These are phyloP conservation scores for Pachyramphus minor DNA, from an alignment of 2,113 vertebrate genomes.

Conservation along the genomic window DNA sequence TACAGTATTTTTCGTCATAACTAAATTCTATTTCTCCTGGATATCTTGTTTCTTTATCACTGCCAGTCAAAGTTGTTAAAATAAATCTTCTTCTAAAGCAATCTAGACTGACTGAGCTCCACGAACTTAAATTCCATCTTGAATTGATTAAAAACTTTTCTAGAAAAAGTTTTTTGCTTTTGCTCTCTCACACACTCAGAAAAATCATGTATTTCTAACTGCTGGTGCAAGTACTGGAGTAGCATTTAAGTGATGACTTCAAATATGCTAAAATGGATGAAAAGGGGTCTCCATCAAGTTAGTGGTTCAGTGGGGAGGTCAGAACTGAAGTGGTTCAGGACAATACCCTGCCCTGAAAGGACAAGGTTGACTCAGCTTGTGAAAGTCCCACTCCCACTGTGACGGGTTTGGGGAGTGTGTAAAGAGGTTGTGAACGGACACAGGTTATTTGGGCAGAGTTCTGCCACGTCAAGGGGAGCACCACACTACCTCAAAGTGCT, in stretches of 20 bases:
- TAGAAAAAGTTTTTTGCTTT: neutral
- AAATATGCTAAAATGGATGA: neutral
- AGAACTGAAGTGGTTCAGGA: neutral
- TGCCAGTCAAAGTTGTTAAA: neutral
- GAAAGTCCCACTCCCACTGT: neutral
- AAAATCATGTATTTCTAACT: neutral
- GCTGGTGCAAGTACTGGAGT: neutral
- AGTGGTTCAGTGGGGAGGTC: neutral
- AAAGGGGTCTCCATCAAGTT: neutral
- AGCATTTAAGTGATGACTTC: neutral
- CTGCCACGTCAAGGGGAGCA: neutral
- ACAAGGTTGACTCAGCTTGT: neutral
- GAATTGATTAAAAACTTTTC: neutral
- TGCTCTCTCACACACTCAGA: neutral
- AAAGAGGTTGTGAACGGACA: neutral
- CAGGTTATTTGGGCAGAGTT: neutral
- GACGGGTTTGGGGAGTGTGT: neutral
- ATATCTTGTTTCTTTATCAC: neutral
- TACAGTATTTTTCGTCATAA: neutral
- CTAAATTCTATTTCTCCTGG: neutral
- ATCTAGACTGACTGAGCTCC: neutral
- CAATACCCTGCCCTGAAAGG: neutral
- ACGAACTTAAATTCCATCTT: neutral
- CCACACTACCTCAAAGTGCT: neutral
- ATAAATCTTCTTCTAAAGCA: neutral